These are phyloP conservation scores for Blastomussa wellsi DNA, from an alignment of 92 coral and sea anemone genomes.

Conservation along the genomic window DNA sequence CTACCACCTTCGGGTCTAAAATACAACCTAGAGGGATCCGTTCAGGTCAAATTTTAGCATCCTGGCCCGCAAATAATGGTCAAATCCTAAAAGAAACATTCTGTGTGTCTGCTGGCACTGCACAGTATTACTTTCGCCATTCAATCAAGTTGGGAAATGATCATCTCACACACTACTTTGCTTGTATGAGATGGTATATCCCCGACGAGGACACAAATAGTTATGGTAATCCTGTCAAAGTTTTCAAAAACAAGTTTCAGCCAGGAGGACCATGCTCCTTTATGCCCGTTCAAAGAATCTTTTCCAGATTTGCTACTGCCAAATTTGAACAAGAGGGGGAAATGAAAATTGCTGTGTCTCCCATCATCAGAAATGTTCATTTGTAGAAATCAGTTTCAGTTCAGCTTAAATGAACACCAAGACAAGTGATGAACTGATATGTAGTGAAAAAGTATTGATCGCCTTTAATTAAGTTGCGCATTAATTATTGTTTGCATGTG, in stretches of 20 bases:
- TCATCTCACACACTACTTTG: conserved; percentile 41
- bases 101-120: conserved; percentile 49
- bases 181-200: conserved; percentile 58
- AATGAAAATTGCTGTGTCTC: conserved; percentile 41
- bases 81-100: conserved; percentile 42
- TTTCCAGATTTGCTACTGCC: conserved; percentile 62
- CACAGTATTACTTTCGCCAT: conserved; percentile 46
- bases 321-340: conserved; percentile 29
- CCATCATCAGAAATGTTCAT: conserved; percentile 44
- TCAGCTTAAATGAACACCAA: too few species aligned
- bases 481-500: too few species aligned
- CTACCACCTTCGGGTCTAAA: conserved; percentile 59
- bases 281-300: conserved; percentile 64
- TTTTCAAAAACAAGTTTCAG: too few species aligned
- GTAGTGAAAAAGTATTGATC: too few species aligned
- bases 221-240: conserved; percentile 48
- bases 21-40: conserved; percentile 66
- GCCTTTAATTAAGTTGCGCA: too few species aligned
- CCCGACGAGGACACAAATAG: conserved; percentile 30
- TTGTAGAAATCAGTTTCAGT: conserved; percentile 20
- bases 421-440: too few species aligned
- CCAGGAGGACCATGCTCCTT: conserved; percentile 58
- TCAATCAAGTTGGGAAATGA: conserved; percentile 41
- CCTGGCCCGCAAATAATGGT: conserved; percentile 67
- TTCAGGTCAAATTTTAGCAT: conserved; percentile 64